Conservation (phyloP, 1,140 invertebrate genomes). For the Dendroctonus ponderosae region DNA sequence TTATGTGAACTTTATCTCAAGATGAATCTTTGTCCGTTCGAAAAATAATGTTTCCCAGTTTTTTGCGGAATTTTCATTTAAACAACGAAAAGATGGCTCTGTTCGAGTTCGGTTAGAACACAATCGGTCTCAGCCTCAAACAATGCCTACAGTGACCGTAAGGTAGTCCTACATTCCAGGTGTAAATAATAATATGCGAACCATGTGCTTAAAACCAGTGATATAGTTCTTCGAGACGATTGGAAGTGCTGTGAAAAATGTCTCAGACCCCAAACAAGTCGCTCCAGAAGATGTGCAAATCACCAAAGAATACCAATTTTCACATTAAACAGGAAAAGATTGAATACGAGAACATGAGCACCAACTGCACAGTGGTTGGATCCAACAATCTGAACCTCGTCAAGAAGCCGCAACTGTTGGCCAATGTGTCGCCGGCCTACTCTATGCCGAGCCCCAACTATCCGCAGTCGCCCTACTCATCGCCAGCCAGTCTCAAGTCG, state of each 20-base stretch:
- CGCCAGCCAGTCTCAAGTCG: constrained; percentile 48
- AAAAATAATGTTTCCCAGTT: constrained; percentile 36
- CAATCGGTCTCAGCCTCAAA: neutral
- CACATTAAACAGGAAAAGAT: constrained; percentile 44
- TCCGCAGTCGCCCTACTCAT: constrained; percentile 47
- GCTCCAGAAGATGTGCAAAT: constrained; percentile 51
- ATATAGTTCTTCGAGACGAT: constrained; percentile 28
- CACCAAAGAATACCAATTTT: constrained; percentile 46
- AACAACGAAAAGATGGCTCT: constrained; percentile 48
- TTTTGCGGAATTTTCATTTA: constrained; percentile 24
- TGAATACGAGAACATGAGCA: constrained; percentile 49
- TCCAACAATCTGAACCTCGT: constrained; percentile 50
- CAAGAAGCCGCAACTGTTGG: constrained; percentile 48
- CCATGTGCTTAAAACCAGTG: constrained; percentile 38
- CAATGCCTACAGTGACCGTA: constrained; percentile 25
- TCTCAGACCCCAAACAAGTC: constrained; percentile 47
- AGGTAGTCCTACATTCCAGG: constrained; percentile 37
- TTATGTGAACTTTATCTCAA: constrained; percentile 9
- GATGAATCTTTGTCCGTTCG: constrained; percentile 30
- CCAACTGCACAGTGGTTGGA: constrained; percentile 50
- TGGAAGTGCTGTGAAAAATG: constrained; percentile 45
- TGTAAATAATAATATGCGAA: constrained; percentile 28
- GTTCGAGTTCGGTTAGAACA: constrained; percentile 50
- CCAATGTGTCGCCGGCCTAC: constrained; percentile 47
- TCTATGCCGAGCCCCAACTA: constrained; percentile 48